Evolutionary conservation across 2,888 invertebrate species (phyloP), one percentile per base, ranked within the genome.

Genomic region (Parthenolecanium corni): DNA sequence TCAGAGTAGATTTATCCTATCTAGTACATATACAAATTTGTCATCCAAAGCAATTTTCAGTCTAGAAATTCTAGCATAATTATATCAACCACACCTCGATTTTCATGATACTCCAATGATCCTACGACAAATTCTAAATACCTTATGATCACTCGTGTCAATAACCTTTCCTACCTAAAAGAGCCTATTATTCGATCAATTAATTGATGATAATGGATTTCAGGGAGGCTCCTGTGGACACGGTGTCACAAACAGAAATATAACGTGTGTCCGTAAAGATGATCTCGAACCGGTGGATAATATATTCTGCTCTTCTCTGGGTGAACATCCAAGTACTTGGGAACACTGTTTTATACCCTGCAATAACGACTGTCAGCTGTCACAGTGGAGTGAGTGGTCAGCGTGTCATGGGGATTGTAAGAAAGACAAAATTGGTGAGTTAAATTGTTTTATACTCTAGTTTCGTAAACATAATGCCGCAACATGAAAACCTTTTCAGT

Each of bases 301-400:
- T 21, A 23, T 56, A 11, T 65, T 61, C 36, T 64, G 65, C 36
- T 47, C 40, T n/a, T 24, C 63, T 5, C 42, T 47, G 40, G 54
- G 61, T 3, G 62, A 42, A 20, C 67, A 68, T 47, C 69, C 69
- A n/a, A 63, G 66, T 51, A 65, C 68, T 25, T 67, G 71, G 67
- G 71, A 72, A 49, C 67, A 68, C 1, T 75, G 75, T 67, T 72
- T 73, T 65, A 70, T 74, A 11, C 72, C 73, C 1, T 74, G 75
- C 65, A 70, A 71, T 44, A 71, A 72, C 18, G 74, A 74, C 65
- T 75, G 75, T 67, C 70, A 71, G 14, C 70, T 75, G 38, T 71
- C 73, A 3, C 71, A 73, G 9, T 75, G 75, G 75, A 71, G 72
- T 11, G 70, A 70, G 16, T 75, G 75, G 75, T 72, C 73, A 1